Evolutionary conservation across 2,888 invertebrate species (phyloP).

Genomic region (Pristionchus arcanus): DNA sequence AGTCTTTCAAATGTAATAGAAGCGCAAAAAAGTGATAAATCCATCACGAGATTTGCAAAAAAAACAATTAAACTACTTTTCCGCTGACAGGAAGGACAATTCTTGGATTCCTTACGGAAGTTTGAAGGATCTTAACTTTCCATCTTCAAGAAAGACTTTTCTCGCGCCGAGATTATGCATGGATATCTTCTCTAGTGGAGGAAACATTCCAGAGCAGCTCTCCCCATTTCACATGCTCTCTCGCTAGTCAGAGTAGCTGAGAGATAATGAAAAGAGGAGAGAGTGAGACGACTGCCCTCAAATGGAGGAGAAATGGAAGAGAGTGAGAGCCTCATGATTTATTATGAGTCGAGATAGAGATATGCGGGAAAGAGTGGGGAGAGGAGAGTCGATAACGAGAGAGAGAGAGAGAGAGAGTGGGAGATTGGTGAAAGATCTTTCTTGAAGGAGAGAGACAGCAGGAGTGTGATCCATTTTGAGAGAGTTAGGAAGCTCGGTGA

Average conservation of each 20-base stretch:
- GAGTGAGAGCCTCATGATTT: slow-evolving; percentile 24
- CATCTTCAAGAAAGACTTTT: neutral
- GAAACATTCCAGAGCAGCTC: neutral
- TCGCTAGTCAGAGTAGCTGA: neutral
- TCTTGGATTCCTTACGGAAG: neutral
- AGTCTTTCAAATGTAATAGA: no score
- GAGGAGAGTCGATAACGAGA: slow-evolving; percentile 35
- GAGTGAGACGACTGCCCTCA: neutral
- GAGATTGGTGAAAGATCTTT: slow-evolving; percentile 44
- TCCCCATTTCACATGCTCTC: neutral
- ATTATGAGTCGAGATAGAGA: slow-evolving; percentile 47
- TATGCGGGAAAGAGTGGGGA: slow-evolving; percentile 12
- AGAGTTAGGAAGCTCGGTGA: neutral
- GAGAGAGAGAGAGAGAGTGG: slow-evolving; percentile 31
- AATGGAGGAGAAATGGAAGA: slow-evolving; percentile 57
- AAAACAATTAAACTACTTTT: no score
- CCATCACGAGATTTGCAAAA: no score
- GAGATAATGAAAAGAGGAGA: neutral
- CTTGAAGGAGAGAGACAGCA: neutral
- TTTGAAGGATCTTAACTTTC: neutral
- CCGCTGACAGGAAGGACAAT: neutral
- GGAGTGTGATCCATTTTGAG: neutral
- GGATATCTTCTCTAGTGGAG: neutral
- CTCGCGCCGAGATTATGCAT: neutral
- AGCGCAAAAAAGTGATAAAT: no score